Percentiles rank a stretch among this genome's conserved stretches.
phyloP scores from a whole-genome alignment of 2,888 invertebrate genomes.

The Schizaphis graminum region DNA sequence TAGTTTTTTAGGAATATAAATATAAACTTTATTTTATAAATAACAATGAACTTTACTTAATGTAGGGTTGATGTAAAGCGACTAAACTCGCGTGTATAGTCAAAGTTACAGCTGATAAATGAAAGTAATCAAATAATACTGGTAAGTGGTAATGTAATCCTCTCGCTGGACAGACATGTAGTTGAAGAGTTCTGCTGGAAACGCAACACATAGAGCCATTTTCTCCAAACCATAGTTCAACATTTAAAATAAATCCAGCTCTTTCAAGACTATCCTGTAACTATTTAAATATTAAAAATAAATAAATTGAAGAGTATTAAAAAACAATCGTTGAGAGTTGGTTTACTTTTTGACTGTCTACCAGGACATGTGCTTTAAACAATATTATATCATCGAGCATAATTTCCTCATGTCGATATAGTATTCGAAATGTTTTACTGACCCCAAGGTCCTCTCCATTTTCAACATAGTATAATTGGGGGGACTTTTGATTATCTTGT shows the following conservation, averaged over 20 bases:
- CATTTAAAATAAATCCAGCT: constrained; percentile 86
- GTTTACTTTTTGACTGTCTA: constrained; percentile 74
- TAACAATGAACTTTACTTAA: constrained; percentile 62
- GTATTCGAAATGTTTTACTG: constrained; percentile 93
- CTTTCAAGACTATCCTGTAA: constrained; percentile 89
- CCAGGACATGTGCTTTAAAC: constrained; percentile 89
- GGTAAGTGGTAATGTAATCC: constrained; percentile 94
- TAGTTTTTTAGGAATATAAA: not conserved
- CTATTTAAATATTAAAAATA: constrained; percentile 72
- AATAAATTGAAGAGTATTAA: not conserved
- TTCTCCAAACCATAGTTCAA: constrained; percentile 87
- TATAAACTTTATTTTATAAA: not conserved
- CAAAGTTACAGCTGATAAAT: constrained; percentile 89
- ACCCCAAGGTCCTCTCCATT: constrained; percentile 76
- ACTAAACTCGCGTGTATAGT: constrained; percentile 93
- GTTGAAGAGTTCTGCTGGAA: constrained; percentile 82
- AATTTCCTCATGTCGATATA: constrained; percentile 95
- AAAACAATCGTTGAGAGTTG: not conserved
- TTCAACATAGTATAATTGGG: constrained; percentile 69
- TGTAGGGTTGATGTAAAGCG: constrained; percentile 91
- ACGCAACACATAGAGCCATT: constrained; percentile 75
- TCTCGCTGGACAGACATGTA: constrained; percentile 88
- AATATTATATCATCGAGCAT: constrained; percentile 88
- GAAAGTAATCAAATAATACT: constrained; percentile 96
- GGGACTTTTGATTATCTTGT: constrained; percentile 59